Base-by-base conservation (phyloP, 2,888 invertebrate genomes). In the Drosophila nigricruria region DNA sequence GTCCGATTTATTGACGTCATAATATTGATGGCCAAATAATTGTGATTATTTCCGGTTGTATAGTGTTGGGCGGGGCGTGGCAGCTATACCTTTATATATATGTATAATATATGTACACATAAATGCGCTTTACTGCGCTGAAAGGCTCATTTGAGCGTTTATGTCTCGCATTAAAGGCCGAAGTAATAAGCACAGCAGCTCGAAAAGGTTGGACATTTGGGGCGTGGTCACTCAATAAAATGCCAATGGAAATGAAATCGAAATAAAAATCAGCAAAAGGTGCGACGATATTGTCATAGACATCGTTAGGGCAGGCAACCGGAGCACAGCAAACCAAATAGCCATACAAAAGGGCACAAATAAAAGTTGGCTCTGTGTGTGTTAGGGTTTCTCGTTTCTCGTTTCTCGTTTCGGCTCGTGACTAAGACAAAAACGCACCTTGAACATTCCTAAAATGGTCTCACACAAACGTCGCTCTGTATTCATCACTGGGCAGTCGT, bases 201-300 rank as follows among this genome's bases (percentile, higher is more conserved):
- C 56, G 38, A 65, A 83, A 89, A 82, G 78, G 89, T 81, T 85
- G 70, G 36, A 32, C 45, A 9, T 23, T 34, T 16, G 36, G 34
- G 50, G 72, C 73, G 80, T 74, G 86, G 75, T 70, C 73, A 70
- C 61, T 83, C 83, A 89, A 84, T 84, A 89, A 84, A 89, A 89
- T 81, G 79, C 74, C 82, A 82, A 77, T 89, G 81, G 66, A 81
- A 89, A 89, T 84, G 70, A 83, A 86, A 88, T 73, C 74, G 85
- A 81, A 84, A 89, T 84, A 89, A 85, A 89, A 89, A 85, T 85
- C 88, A 88, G 77, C 74, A 84, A 89, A 89, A 88, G 90, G 84
- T 88, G 86, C 77, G 71, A 79, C 70, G 66, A 85, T 80, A 86
- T 82, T 83, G 84, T 67, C 66, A 57, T 62, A 62, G 62, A 68